Percentiles rank a stretch among this genome's conserved stretches.
phyloP scores from a whole-genome alignment of 2,113 vertebrate genomes.

The Hemibagrus wyckioides region DNA sequence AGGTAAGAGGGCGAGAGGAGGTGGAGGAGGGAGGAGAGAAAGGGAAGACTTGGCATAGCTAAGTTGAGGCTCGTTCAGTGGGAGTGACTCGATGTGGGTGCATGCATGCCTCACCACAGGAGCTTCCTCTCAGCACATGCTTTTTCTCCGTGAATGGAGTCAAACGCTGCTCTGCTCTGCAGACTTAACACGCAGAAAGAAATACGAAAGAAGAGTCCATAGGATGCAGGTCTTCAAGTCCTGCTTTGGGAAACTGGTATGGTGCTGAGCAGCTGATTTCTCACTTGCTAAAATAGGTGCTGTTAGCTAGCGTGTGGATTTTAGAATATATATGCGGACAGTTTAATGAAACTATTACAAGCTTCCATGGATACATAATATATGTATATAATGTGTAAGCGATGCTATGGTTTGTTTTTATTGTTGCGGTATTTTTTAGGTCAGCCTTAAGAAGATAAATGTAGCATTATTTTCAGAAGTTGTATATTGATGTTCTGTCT shows the following conservation, averaged over 20 bases:
- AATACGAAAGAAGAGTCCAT: slow-evolving; percentile 24
- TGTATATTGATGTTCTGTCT: not conserved
- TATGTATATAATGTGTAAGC: not conserved
- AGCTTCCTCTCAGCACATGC: slow-evolving; percentile 42
- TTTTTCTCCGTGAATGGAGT: slow-evolving; percentile 48
- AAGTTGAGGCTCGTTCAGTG: slow-evolving; percentile 48
- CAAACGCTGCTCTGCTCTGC: slow-evolving; percentile 37
- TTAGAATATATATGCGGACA: not conserved
- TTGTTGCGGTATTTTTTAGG: not conserved
- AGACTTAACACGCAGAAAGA: slow-evolving; percentile 20
- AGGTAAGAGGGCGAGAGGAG: slow-evolving; percentile 52
- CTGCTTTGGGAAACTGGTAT: slow-evolving; percentile 76
- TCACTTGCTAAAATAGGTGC: not conserved
- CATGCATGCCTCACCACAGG: slow-evolving; percentile 45
- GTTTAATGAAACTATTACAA: not conserved
- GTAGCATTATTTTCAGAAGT: not conserved
- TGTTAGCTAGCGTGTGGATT: not conserved
- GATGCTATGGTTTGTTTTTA: not conserved
- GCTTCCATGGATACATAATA: too few relatives aligned
- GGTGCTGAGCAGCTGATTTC: not conserved
- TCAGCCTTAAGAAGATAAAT: not conserved
- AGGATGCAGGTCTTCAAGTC: slow-evolving; percentile 80
- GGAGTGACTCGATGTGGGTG: slow-evolving; percentile 45
- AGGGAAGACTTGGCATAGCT: slow-evolving; percentile 46
- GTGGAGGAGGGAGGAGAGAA: slow-evolving; percentile 18